These are phyloP conservation scores for Pygmarrhopalites habei DNA, from an alignment of 1,140 invertebrate genomes.

Conservation along the genomic window DNA sequence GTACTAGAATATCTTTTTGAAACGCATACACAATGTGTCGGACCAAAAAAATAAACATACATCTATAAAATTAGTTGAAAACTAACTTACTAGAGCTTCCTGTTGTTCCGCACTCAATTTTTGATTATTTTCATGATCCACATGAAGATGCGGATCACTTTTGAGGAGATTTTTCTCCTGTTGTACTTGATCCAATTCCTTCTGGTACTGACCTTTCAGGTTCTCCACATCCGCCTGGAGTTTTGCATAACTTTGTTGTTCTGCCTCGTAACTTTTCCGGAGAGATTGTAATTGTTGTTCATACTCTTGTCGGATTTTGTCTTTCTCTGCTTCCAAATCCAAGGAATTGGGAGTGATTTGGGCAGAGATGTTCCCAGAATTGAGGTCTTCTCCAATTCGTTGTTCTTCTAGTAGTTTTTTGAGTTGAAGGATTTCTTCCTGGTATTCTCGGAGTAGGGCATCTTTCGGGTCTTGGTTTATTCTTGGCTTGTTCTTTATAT, in stretches of 20 bases:
- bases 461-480: conserved; percentile 95
- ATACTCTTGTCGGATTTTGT: conserved; percentile 45
- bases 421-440: conserved; percentile 73
- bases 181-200: conserved; percentile 48
- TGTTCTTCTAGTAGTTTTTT: conserved; percentile 56
- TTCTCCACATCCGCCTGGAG: conserved; percentile 53
- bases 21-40: too few species aligned
- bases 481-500: conserved; percentile 85
- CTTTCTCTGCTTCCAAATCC: conserved; percentile 47
- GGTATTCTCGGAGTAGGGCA: conserved; percentile 75
- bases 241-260: conserved; percentile 52
- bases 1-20: too few species aligned
- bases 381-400: conserved; percentile 3
- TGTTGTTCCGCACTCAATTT: conserved; percentile 44
- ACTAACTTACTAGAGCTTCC: conserved; percentile 41
- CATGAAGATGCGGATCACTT: conserved; percentile 39
- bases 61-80: too few species aligned
- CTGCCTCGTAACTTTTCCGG: conserved; percentile 50
- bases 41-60: too few species aligned
- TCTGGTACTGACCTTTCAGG: conserved; percentile 53
- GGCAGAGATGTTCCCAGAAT: background rate
- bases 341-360: background rate
- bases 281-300: conserved; percentile 49
- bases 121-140: too few species aligned
- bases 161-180: conserved; percentile 35